Evolutionary conservation across 2,888 invertebrate genomes (phyloP).

Genomic region (Gasteruption jaculator): DNA sequence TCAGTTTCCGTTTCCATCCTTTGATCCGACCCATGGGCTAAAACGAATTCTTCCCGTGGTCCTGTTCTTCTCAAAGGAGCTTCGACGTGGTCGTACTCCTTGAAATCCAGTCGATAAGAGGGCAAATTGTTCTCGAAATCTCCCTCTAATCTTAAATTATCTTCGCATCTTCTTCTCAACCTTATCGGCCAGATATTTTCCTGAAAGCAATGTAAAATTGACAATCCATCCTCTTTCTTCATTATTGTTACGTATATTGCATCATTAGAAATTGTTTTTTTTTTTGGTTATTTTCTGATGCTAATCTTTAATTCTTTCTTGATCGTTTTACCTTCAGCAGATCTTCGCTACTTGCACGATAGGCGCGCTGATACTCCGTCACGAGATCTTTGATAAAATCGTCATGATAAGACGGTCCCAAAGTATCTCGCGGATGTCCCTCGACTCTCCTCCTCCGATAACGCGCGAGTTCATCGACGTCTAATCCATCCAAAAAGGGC

Average conservation of each 20-base stretch:
- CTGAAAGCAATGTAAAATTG: conserved; percentile 20
- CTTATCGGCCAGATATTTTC: conserved; percentile 25
- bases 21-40: conserved; percentile 18
- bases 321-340: conserved; percentile 26
- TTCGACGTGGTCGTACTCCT: conserved; percentile 14
- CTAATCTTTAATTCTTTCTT: too few relatives aligned
- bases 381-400: conserved; percentile 23
- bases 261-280: too few relatives aligned
- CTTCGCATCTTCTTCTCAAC: conserved; percentile 15
- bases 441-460: conserved; percentile 53
- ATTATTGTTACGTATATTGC: too few relatives aligned
- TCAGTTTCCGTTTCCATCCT: conserved; percentile 34
- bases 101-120: conserved; percentile 11
- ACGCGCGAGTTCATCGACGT: conserved; percentile 55
- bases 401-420: conserved; percentile 23
- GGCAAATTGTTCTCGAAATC: conserved; percentile 12
- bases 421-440: conserved; percentile 44
- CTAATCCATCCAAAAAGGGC: conserved; percentile 52
- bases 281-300: too few relatives aligned
- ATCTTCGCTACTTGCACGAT: conserved; percentile 38
- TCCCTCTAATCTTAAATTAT: conserved; percentile 15
- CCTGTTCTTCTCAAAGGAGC: conserved; percentile 12
- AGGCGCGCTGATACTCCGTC: conserved; percentile 42
- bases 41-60: not conserved
- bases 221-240: not conserved